These are phyloP conservation scores for Pseudorectes ferrugineus DNA, from an alignment of 2,113 vertebrate genomes.

Conservation along the genomic window DNA sequence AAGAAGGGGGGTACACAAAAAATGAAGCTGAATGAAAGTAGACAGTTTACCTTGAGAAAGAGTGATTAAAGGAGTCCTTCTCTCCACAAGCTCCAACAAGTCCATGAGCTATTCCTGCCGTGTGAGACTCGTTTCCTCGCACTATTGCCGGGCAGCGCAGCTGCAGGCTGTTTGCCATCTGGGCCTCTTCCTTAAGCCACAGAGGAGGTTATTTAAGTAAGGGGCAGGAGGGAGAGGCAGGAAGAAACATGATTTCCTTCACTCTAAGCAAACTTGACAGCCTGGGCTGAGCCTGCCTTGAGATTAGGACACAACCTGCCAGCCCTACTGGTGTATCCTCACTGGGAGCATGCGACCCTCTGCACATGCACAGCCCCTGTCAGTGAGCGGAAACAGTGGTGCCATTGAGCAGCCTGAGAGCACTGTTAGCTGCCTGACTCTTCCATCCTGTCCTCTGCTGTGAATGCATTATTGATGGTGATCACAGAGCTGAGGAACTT, in stretches of 20 bases:
- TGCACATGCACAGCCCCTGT: fast-evolving
- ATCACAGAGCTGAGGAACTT: constrained; percentile 16
- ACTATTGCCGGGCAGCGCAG: background rate
- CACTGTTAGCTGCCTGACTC: constrained; percentile 4
- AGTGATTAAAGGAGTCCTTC: background rate
- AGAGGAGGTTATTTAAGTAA: background rate
- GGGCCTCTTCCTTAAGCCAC: background rate
- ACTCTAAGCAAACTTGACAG: background rate
- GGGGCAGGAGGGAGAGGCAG: background rate
- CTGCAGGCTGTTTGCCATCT: background rate
- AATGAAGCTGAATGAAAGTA: background rate
- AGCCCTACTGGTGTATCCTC: background rate
- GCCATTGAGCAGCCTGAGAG: constrained; percentile 56
- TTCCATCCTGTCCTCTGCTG: constrained; percentile 43
- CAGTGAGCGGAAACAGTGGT: background rate
- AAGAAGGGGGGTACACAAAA: background rate
- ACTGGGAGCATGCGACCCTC: fast-evolving
- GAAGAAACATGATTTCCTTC: background rate
- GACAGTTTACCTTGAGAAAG: background rate
- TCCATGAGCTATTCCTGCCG: background rate
- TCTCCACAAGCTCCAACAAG: background rate
- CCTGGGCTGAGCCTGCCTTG: background rate
- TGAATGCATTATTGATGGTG: constrained; percentile 60
- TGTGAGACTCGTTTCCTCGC: fast-evolving
- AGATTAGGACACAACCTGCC: background rate